Evolutionary conservation across 2,888 invertebrate species (phyloP).

Genomic region (Sylvicola fuscatus): DNA sequence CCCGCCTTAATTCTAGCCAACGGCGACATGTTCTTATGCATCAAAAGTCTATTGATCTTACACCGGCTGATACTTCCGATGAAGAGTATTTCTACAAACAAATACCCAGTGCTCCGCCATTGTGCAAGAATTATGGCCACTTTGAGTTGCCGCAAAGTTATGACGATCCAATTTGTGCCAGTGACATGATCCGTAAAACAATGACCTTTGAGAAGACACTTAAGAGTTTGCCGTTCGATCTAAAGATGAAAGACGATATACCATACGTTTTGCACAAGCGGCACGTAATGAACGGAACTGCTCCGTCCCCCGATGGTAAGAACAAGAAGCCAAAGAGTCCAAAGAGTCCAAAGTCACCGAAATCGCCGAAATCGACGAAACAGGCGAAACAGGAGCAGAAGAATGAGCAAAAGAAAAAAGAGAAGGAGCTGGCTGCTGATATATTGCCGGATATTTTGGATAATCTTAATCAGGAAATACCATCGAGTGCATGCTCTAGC

Average conservation of each 20-base stretch:
- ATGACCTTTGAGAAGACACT: conserved; percentile 33
- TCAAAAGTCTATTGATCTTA: conserved; percentile 67
- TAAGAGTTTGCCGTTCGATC: conserved; percentile 21
- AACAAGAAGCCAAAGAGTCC: conserved; percentile 36
- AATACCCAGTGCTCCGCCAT: conserved; percentile 46
- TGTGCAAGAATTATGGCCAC: conserved; percentile 50
- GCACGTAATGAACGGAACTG: conserved; percentile 70
- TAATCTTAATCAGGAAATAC: conserved; percentile 9
- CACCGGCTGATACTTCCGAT: conserved; percentile 68
- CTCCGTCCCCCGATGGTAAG: conserved; percentile 31
- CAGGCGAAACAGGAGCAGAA: conserved; percentile 10
- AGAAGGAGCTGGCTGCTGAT: conserved; percentile 11
- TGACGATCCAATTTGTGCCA: conserved; percentile 29
- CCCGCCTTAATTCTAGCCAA: conserved; percentile 47
- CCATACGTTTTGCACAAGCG: conserved; percentile 69
- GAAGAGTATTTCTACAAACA: conserved; percentile 61
- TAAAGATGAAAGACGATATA: conserved; percentile 40
- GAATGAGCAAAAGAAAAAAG: conserved; percentile 14
- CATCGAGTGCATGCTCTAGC: conserved; percentile 20
- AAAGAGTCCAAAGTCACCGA: conserved; percentile 41
- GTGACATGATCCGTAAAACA: conserved; percentile 35
- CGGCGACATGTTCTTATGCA: conserved; percentile 65
- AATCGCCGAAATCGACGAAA: conserved; percentile 38
- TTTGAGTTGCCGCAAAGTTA: conserved; percentile 37
- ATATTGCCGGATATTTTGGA: conserved; percentile 35